phyloP scores from a whole-genome alignment of 2,888 invertebrate species.

The Eupithecia pulchellata region DNA sequence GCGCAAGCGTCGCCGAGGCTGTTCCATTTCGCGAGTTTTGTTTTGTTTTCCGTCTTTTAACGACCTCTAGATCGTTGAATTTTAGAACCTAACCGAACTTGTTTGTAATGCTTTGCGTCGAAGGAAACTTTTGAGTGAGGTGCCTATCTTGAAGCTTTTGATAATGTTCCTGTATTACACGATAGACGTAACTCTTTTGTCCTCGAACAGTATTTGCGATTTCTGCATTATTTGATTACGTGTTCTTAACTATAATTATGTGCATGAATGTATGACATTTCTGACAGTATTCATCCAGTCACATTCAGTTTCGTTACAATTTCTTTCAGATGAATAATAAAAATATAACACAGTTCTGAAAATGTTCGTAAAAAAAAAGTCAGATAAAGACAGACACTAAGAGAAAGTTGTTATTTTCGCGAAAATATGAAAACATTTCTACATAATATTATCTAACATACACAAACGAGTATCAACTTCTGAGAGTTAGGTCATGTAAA shows the following conservation, averaged over 20 bases:
- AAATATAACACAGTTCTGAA: neutral
- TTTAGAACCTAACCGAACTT: neutral
- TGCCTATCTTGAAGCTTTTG: neutral
- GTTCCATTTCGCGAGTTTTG: slow-evolving; percentile 55
- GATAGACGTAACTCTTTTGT: neutral
- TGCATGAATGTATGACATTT: neutral
- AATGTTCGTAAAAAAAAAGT: neutral
- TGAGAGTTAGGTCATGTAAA: neutral
- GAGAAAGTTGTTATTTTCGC: neutral
- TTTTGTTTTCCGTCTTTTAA: slow-evolving; percentile 46
- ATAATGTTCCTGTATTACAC: neutral
- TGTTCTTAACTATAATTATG: neutral
- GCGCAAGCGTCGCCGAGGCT: slow-evolving; percentile 52
- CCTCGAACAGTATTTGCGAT: neutral
- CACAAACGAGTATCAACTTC: neutral
- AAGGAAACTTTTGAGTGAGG: neutral
- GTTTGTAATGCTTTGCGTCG: neutral
- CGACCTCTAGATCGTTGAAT: slow-evolving; percentile 30
- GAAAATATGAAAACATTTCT: neutral
- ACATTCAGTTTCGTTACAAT: neutral
- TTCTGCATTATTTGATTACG: neutral
- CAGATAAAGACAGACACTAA: neutral
- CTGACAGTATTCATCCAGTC: neutral
- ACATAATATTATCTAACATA: neutral
- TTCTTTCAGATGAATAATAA: neutral